Evolutionary conservation across 2,888 invertebrate species (phyloP), one percentile per base, ranked within the genome.

Genomic region (Tenthredo livida): DNA sequence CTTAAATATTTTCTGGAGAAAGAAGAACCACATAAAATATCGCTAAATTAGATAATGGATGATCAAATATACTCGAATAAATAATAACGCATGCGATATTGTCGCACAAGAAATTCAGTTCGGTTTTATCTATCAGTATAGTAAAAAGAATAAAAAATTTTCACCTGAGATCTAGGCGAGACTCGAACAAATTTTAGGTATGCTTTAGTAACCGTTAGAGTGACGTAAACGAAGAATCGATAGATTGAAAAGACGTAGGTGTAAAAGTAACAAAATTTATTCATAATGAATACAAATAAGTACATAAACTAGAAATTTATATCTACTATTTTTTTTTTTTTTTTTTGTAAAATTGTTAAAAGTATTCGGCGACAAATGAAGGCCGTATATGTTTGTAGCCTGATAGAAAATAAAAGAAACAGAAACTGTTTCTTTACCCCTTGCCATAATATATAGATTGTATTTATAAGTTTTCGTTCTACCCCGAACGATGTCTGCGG

Each of bases 221-320:
- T 77, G 29, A 77, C 54, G 50, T 77, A 50, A 77, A 77, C 33
- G 25, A 54, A 54, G 54, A 54, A 77, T 77, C 77, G 54, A 77
- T 77, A 77, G 17, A 54, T 33, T 33, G 15, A 54, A 33, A 33
- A 77, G 6, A 29, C 4, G 9, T 4, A 33, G 12, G 17, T 67
- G 33, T 67, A 4, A 12, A 33, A 17, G 15, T 4, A 17, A 29
- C 12, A 29, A 33, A 17, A n/a, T 25, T 25, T 21, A 61, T 25
- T 25, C 25, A 61, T 25, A 54, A 54, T 17, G 5, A 47, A 47
- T 47, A 12, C 3, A 43, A 43, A 50, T n/a, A 50, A 5, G 6
- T 50, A 50, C 17, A 17, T 17, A 17, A 4, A 50, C n/a, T 50
- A 7, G n/a, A 50, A 50, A 50, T 17, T 17, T 50, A n/a, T 50